phyloP scores from a whole-genome alignment of 2,888 invertebrate species.

The Clitarchus hookeri region DNA sequence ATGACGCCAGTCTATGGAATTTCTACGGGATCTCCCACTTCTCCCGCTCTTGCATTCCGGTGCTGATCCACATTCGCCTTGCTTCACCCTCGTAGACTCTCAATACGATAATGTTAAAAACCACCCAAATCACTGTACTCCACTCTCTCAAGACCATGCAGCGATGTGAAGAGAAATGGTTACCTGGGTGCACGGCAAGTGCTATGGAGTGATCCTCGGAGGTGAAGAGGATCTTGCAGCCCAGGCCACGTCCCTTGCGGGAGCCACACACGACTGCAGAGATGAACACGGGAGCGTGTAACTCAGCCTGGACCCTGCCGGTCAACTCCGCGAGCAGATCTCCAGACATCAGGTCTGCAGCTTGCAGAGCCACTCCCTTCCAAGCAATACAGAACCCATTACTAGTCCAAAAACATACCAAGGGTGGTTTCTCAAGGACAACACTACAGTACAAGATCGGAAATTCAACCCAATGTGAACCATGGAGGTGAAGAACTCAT shows the following conservation, averaged over 20 bases:
- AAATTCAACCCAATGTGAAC: too few relatives aligned
- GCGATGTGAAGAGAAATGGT: not conserved
- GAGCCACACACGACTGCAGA: constrained; percentile 53
- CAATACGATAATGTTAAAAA: too few relatives aligned
- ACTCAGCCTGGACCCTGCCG: not conserved
- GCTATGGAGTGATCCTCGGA: constrained; percentile 70
- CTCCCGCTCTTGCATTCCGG: too few relatives aligned
- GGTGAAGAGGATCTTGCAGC: constrained; percentile 67
- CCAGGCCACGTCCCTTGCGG: constrained; percentile 60
- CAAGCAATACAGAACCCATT: not conserved
- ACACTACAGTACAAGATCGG: too few relatives aligned
- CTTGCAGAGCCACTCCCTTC: not conserved
- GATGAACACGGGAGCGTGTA: not conserved
- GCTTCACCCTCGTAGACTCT: too few relatives aligned
- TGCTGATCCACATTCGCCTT: too few relatives aligned
- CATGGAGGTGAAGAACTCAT: too few relatives aligned
- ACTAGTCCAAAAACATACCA: too few relatives aligned
- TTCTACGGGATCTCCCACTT: not conserved
- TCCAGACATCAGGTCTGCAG: constrained; percentile 15
- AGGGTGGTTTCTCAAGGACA: too few relatives aligned
- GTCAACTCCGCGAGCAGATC: constrained; percentile 25
- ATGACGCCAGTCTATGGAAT: too few relatives aligned
- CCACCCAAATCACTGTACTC: not conserved
- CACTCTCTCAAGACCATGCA: not conserved
- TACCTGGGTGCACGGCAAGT: constrained; percentile 66